A percentile compares a stretch with the other conserved stretches of the same genome.
Conservation (phyloP, 2,888 invertebrate genomes). For the Synergus umbraculus region DNA sequence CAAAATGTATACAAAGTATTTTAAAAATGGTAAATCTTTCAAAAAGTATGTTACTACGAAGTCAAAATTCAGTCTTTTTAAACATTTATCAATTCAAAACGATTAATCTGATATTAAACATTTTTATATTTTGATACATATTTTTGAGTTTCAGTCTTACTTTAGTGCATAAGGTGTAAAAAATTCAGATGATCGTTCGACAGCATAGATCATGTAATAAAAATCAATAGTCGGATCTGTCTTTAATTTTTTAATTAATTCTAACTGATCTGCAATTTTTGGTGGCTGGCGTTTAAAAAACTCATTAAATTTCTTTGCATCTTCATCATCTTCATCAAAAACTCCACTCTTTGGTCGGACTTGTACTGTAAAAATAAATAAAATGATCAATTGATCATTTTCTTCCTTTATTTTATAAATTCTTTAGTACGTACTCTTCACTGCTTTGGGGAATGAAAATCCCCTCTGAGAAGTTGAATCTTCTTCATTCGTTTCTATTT, state of each 20-base stretch:
- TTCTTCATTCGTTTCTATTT: slow-evolving; percentile 42
- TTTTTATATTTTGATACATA: background rate
- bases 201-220: slow-evolving; percentile 87
- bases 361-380: slow-evolving; percentile 43
- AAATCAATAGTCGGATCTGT: slow-evolving; percentile 82
- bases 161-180: slow-evolving; percentile 88
- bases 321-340: slow-evolving; percentile 39
- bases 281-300: slow-evolving; percentile 45
- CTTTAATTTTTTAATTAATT: slow-evolving; percentile 79
- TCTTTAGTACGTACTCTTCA: slow-evolving; percentile 49
- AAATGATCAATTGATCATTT: background rate
- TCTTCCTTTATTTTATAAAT: background rate
- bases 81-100: no score
- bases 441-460: slow-evolving; percentile 38
- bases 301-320: background rate
- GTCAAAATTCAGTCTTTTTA: background rate
- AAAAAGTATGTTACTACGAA: background rate
- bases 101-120: no score
- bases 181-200: slow-evolving; percentile 84
- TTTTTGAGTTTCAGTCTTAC: slow-evolving; percentile 75
- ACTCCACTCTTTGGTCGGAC: slow-evolving; percentile 48
- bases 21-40: background rate
- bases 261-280: slow-evolving; percentile 76
- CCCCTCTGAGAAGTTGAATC: slow-evolving; percentile 43
- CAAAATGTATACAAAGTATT: slow-evolving; percentile 49